Percentiles rank a stretch among this genome's conserved stretches.
Evolutionary conservation across 2,797 vertebrate species (phyloP).

Genomic region (Tarsius wallacei): DNA sequence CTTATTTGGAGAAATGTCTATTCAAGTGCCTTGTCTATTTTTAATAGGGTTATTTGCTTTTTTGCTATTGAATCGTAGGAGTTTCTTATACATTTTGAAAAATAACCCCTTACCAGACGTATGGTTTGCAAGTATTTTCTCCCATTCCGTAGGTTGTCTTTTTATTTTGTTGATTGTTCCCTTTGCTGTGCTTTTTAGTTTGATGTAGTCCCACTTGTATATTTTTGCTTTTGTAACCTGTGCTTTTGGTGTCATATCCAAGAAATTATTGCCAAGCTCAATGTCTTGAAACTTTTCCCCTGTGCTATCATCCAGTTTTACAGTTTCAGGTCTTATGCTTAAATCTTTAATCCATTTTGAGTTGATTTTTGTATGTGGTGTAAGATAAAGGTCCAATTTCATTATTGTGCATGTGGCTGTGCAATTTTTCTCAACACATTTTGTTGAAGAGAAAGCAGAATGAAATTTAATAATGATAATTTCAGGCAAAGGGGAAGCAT

Average conservation of each 20-base stretch:
- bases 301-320: background rate
- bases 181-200: background rate
- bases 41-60: background rate
- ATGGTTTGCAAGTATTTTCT: background rate
- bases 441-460: background rate
- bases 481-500: background rate
- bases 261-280: background rate
- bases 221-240: background rate
- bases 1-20: background rate
- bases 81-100: background rate
- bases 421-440: background rate
- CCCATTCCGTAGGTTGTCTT: background rate
- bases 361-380: background rate
- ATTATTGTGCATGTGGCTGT: background rate
- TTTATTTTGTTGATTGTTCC: background rate
- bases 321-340: background rate
- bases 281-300: background rate
- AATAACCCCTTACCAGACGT: background rate
- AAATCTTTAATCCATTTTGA: background rate
- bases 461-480: background rate
- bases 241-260: background rate
- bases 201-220: background rate
- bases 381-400: background rate
- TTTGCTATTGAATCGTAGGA: background rate
- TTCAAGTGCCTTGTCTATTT: background rate